A percentile compares a stretch with the other conserved stretches of the same genome.
phyloP scores from a whole-genome alignment of 2,113 vertebrate genomes.

The Notarius quadriscutis region DNA sequence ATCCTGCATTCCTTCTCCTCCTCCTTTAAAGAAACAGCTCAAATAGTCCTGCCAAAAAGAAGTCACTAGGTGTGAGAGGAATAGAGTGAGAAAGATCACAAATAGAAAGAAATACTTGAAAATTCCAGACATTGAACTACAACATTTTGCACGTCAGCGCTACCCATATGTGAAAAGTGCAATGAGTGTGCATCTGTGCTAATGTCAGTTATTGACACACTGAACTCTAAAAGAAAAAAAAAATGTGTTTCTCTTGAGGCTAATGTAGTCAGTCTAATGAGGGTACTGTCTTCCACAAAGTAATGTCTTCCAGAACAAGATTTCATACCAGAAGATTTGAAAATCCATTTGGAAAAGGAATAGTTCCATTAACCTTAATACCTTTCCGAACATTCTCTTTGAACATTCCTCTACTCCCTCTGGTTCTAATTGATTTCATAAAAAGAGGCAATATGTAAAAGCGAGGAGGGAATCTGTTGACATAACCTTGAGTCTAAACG shows the following conservation, averaged over 20 bases:
- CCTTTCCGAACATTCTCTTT: conserved; percentile 57
- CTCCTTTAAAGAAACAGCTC: conserved; percentile 60
- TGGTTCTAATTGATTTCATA: conserved; percentile 57
- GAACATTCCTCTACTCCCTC: conserved; percentile 58
- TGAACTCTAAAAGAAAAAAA: conserved; percentile 32
- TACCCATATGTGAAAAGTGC: conserved; percentile 19
- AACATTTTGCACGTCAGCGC: conserved; percentile 28
- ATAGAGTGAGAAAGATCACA: conserved; percentile 36
- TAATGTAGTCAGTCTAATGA: conserved; percentile 53
- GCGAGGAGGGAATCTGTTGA: conserved; percentile 58
- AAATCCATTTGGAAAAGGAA: conserved; percentile 60
- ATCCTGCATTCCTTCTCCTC: conserved; percentile 69
- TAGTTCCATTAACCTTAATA: conserved; percentile 58
- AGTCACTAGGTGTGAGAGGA: conserved; percentile 52
- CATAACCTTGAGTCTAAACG: conserved; percentile 57
- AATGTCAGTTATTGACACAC: conserved; percentile 51
- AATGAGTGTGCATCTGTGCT: not conserved
- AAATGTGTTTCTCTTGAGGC: conserved; percentile 36
- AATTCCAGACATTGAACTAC: conserved; percentile 23
- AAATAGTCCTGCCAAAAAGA: conserved; percentile 60
- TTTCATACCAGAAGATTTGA: conserved; percentile 57
- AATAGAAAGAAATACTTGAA: conserved; percentile 15
- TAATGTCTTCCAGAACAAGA: conserved; percentile 57
- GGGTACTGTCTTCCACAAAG: conserved; percentile 42
- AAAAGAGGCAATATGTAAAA: conserved; percentile 57